These are phyloP conservation scores for Suillia variegata DNA, from an alignment of 2,888 invertebrate genomes.

Conservation along the genomic window DNA sequence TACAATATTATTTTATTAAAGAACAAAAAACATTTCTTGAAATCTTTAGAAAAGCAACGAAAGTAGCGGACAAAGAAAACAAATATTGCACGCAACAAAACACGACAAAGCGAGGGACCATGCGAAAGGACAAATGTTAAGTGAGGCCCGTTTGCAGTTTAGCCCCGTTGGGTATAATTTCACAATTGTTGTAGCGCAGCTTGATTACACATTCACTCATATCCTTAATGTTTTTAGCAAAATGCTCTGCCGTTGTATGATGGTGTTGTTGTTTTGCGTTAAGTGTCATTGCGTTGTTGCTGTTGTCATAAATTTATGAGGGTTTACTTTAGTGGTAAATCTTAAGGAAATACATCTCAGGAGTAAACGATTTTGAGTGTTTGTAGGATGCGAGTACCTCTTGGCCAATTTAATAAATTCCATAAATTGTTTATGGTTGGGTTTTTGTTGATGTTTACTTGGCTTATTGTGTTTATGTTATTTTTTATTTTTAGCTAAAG, in stretches of 20 bases:
- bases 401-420: conserved; percentile 53
- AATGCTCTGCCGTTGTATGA: not conserved
- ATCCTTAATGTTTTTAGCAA: conserved; percentile 15
- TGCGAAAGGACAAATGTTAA: conserved; percentile 17
- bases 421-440: conserved; percentile 48
- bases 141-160: conserved; percentile 21
- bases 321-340: conserved; percentile 18
- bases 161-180: conserved; percentile 53
- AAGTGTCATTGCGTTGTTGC: conserved; percentile 26
- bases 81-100: not conserved
- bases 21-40: not conserved
- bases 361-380: conserved; percentile 4
- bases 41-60: too few relatives aligned
- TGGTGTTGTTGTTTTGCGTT: conserved; percentile 5
- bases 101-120: not conserved
- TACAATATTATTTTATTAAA: conserved; percentile 35
- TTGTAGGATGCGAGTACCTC: conserved; percentile 31
- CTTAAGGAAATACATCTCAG: conserved; percentile 10
- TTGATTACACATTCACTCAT: conserved; percentile 36
- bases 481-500: conserved; percentile 7
- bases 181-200: conserved; percentile 47
- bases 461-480: not conserved
- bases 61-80: not conserved
- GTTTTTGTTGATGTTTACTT: not conserved
- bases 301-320: conserved; percentile 24